Evolutionary conservation across 1,140 invertebrate species (phyloP).

Genomic region (Pseudomyrmex sp.): DNA sequence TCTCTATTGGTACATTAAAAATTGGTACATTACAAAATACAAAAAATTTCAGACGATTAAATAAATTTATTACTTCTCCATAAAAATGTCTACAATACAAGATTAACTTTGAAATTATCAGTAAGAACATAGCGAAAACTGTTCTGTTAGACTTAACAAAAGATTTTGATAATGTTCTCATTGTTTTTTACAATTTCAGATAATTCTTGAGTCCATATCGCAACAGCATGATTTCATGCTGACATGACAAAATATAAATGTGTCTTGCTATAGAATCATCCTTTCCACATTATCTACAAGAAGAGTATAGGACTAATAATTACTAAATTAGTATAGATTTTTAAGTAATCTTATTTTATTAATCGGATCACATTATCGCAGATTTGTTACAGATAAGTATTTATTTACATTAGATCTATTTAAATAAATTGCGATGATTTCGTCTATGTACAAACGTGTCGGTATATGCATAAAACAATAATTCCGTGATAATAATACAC

Average conservation of each 20-base stretch:
- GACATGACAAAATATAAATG: background rate
- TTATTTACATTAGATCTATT: conserved; percentile 79
- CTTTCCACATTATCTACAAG: background rate
- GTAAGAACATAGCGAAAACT: too few relatives aligned
- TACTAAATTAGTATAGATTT: background rate
- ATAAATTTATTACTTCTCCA: too few relatives aligned
- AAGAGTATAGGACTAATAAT: background rate
- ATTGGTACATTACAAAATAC: too few relatives aligned
- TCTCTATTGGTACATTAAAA: too few relatives aligned
- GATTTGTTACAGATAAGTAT: conserved; percentile 74
- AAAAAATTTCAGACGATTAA: too few relatives aligned
- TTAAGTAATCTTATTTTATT: conserved; percentile 77
- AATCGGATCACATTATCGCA: conserved; percentile 79
- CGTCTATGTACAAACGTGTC: conserved; percentile 72
- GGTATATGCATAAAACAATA: conserved; percentile 63
- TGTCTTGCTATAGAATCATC: background rate
- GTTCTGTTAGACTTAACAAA: too few relatives aligned
- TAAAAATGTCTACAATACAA: too few relatives aligned
- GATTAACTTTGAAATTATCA: too few relatives aligned
- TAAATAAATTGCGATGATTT: conserved; percentile 76
- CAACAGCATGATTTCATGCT: background rate
- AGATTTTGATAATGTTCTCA: too few relatives aligned
- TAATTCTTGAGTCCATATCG: background rate
- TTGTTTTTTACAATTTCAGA: background rate
- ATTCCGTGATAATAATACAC: conserved; percentile 39